Conservation (phyloP, 2,888 invertebrate species). For the Leptinotarsa rubiginosa region DNA sequence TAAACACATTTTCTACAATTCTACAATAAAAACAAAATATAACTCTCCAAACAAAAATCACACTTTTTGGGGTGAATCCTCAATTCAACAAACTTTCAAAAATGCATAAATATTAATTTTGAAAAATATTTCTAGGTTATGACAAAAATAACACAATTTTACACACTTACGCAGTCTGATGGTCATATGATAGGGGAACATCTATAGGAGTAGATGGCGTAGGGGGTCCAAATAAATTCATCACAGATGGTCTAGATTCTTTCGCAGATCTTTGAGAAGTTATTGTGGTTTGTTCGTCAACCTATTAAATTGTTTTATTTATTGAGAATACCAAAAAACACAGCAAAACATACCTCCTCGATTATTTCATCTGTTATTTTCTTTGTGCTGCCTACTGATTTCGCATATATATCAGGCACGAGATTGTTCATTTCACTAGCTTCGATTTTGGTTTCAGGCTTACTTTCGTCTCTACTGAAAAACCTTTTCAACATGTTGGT, state of each 20-base stretch:
- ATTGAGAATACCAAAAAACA: neutral
- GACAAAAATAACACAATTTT: neutral
- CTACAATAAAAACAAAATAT: too few species aligned
- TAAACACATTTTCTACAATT: too few species aligned
- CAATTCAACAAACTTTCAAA: too few species aligned
- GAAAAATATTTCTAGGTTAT: too few species aligned
- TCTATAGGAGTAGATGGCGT: conserved; percentile 63
- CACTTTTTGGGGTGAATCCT: too few species aligned
- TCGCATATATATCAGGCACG: conserved; percentile 57
- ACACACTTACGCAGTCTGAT: conserved; percentile 33
- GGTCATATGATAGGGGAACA: conserved; percentile 67
- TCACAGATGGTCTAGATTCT: conserved; percentile 73
- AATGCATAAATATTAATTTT: too few species aligned
- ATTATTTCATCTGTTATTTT: conserved; percentile 79
- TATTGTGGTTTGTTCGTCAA: conserved; percentile 85
- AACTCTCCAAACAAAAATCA: too few species aligned
- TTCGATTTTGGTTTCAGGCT: conserved; percentile 50
- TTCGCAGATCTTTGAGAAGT: conserved; percentile 73
- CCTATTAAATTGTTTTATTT: conserved; percentile 60
- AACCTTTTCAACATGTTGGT: conserved; percentile 82
- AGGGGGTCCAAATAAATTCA: conserved; percentile 71
- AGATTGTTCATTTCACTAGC: conserved; percentile 51
- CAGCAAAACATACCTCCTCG: conserved; percentile 70
- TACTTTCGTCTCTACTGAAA: conserved; percentile 80
- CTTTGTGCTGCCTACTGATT: conserved; percentile 67